Conservation (phyloP, 1,140 invertebrate species). For the Linepithema humile region DNA sequence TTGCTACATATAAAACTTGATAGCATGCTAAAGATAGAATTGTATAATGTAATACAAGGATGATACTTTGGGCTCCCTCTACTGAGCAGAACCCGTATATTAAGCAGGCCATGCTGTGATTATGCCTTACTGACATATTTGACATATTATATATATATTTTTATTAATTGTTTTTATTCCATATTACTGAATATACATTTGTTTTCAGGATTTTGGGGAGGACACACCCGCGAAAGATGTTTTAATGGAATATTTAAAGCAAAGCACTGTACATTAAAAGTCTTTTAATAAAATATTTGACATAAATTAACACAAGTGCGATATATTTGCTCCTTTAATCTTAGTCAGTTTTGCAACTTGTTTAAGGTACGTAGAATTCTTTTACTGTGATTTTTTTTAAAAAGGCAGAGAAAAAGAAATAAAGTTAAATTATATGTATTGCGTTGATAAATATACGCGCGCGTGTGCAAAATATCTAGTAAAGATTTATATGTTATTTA, state of each 20-base stretch:
- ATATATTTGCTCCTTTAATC: constrained; percentile 58
- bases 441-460: neutral
- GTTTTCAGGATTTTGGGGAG: constrained; percentile 95
- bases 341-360: constrained; percentile 3
- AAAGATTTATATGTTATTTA: constrained; percentile 47
- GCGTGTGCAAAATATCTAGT: constrained; percentile 12
- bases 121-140: constrained; percentile 76
- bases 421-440: neutral
- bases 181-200: constrained; percentile 42
- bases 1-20: neutral
- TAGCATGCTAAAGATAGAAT: neutral
- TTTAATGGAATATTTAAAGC: constrained; percentile 95
- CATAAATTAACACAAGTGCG: constrained; percentile 57
- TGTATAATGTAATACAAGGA: constrained; percentile 72
- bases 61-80: constrained; percentile 84
- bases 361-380: neutral
- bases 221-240: constrained; percentile 97
- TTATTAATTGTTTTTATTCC: neutral
- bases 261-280: constrained; percentile 83
- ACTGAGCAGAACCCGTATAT: constrained; percentile 82
- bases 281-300: constrained; percentile 80
- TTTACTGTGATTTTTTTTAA: too few species aligned
- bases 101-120: constrained; percentile 78
- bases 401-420: neutral
- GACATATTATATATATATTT: neutral